phyloP scores from a whole-genome alignment of 1,140 invertebrate species.

The Helicorthomorpha holstii region DNA sequence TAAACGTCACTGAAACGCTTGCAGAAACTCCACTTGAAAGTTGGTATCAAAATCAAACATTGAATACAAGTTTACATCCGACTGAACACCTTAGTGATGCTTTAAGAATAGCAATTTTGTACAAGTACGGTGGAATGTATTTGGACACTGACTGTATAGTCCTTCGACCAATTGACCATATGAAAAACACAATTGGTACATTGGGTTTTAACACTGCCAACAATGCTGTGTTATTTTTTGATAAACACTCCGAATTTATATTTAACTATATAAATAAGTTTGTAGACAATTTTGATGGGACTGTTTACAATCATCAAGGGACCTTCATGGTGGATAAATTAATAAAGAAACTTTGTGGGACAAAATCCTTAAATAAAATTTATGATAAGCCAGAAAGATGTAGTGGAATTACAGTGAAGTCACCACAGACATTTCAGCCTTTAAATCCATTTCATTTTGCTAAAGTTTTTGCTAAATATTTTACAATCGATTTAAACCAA shows the following conservation, averaged over 20 bases:
- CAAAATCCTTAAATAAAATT: not conserved
- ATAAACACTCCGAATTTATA: not conserved
- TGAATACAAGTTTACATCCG: not conserved
- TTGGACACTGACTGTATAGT: not conserved
- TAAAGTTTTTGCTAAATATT: too few species aligned
- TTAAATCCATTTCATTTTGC: too few species aligned
- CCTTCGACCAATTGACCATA: not conserved
- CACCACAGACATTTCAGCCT: not conserved
- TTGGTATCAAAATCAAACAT: not conserved
- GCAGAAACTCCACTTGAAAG: not conserved
- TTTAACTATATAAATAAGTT: not conserved
- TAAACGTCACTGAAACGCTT: too few species aligned
- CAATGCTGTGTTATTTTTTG: not conserved
- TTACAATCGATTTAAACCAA: too few species aligned
- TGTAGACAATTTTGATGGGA: not conserved
- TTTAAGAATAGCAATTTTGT: not conserved
- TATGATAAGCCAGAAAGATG: not conserved
- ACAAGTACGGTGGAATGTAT: not conserved
- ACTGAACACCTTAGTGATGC: not conserved
- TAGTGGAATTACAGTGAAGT: not conserved
- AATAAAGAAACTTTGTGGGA: not conserved
- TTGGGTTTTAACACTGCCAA: not conserved
- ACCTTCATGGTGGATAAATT: not conserved
- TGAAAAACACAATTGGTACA: not conserved
- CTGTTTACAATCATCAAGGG: not conserved